Conservation (phyloP, 2,888 invertebrate genomes). For the Drosophila atroscutellata region DNA sequence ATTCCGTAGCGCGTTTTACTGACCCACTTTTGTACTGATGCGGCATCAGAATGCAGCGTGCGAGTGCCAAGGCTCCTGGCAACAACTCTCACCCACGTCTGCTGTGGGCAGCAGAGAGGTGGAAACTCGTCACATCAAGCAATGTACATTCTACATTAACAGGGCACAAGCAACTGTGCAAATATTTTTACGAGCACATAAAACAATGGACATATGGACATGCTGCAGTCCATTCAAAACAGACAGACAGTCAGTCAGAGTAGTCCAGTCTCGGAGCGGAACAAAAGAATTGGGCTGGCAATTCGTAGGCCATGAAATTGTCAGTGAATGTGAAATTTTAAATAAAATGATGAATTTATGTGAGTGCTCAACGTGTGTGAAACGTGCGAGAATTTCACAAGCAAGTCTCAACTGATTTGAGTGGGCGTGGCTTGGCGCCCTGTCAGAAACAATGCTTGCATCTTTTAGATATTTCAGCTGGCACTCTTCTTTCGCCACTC, state of each 20-base stretch:
- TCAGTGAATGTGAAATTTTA: conserved; percentile 77
- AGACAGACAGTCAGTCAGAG: conserved; percentile 13
- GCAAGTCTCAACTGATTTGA: conserved; percentile 31
- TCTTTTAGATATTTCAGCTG: conserved; percentile 50
- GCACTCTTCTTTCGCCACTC: conserved; percentile 30
- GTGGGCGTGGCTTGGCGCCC: conserved; percentile 21
- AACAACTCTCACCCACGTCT: conserved; percentile 65
- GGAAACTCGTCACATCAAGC: conserved; percentile 37
- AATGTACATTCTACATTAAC: conserved; percentile 50
- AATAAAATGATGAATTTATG: conserved; percentile 80
- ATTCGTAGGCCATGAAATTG: conserved; percentile 72
- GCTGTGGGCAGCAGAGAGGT: background rate
- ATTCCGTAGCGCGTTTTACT: conserved; percentile 63
- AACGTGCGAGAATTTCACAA: conserved; percentile 74
- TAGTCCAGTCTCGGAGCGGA: conserved; percentile 33
- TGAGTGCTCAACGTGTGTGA: conserved; percentile 43
- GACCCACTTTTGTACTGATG: conserved; percentile 68
- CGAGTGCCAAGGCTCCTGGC: conserved; percentile 67
- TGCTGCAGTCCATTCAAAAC: conserved; percentile 12
- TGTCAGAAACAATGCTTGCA: conserved; percentile 47
- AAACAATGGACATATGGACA: conserved; percentile 57
- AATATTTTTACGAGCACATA: conserved; percentile 67
- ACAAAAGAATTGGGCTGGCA: conserved; percentile 54
- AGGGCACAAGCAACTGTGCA: conserved; percentile 67
- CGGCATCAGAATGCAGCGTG: conserved; percentile 64